phyloP scores from a whole-genome alignment of 2,888 invertebrate species.

The Erynnis tages region DNA sequence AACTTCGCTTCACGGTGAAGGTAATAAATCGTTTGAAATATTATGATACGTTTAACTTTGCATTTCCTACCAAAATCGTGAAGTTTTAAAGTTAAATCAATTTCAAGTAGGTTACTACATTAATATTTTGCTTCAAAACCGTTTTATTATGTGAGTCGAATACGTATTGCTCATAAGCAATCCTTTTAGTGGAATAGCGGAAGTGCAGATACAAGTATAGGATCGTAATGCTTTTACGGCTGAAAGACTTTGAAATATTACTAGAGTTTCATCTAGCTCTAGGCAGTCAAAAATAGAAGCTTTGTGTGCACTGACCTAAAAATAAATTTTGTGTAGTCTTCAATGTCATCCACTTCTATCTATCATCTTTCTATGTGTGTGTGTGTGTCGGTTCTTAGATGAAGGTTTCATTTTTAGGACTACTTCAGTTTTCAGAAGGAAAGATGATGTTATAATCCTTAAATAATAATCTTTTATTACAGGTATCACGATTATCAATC shows the following conservation, averaged over 20 bases:
- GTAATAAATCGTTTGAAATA: conserved; percentile 5
- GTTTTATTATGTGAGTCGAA: neutral
- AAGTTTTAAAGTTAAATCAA: conserved; percentile 2
- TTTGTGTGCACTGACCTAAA: conserved; percentile 1
- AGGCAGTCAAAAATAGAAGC: neutral
- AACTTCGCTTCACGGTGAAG: conserved; percentile 2
- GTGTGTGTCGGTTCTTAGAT: too few relatives aligned
- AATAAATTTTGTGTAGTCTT: neutral
- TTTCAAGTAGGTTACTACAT: conserved; percentile 2
- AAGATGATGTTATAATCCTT: too few relatives aligned
- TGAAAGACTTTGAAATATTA: conserved; percentile 14
- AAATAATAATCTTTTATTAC: too few relatives aligned
- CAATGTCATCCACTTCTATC: neutral
- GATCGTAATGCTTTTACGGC: conserved; percentile 12
- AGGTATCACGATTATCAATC: too few relatives aligned
- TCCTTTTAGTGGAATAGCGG: conserved; percentile 14
- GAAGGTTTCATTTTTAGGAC: too few relatives aligned
- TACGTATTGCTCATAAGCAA: conserved; percentile 5
- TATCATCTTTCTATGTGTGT: too few relatives aligned
- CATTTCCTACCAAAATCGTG: neutral
- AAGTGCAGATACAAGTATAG: conserved; percentile 12
- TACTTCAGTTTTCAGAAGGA: too few relatives aligned
- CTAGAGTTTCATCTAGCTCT: conserved; percentile 2
- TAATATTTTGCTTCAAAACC: neutral
- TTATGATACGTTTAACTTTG: conserved; percentile 6